Base-by-base conservation (phyloP, 2,888 invertebrate species). In the Serripes groenlandicus region DNA sequence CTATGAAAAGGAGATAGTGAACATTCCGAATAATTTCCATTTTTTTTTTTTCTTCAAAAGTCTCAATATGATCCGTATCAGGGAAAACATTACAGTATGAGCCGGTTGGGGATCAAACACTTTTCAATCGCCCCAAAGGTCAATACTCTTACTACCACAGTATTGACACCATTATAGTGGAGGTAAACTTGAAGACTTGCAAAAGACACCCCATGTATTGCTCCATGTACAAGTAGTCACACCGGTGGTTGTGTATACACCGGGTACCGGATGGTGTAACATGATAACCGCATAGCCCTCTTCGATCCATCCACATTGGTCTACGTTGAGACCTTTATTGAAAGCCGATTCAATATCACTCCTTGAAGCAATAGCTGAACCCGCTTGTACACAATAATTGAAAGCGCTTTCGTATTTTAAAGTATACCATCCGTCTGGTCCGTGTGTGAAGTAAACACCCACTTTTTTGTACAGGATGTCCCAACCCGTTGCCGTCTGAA, bases 261-360 rank as follows among this genome's bases (percentile, higher is more conserved):
- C 34, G 9, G 62, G 62, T 18, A 34, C 62, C 3, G 62, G 62
- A 34, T 62, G 34, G 32, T 62, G 62, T n/a, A 62, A 62, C 18
- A 62, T 32, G 18, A 62, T 62, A 21, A 62, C 62, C 15, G 62
- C 62, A 3, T 21, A 21, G 34, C 23, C 34, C 18, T 34, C 4
- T 3, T 9, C 28, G 1, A 34, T 34, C 62, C 62, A 62, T 62
- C 62, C 62, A 18, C 62, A 62, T 7, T 62, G 62, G 18, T 62
- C 34, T 21, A 62, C 7, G 30, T 62, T 62, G 34, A 34, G 34
- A 5, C 62, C 62, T 3, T 34, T 32, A n/a, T 62, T 35, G n/a
- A 32, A 62, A 15, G 62, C 62, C 1, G 28, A 9, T 62, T 62
- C n/a, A 62, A 62, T 34, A 21, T 62, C 62, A 3, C 34, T 11